These are phyloP conservation scores for Sebastes flavidus DNA, from an alignment of 2,797 vertebrate species.

Conservation along the genomic window DNA sequence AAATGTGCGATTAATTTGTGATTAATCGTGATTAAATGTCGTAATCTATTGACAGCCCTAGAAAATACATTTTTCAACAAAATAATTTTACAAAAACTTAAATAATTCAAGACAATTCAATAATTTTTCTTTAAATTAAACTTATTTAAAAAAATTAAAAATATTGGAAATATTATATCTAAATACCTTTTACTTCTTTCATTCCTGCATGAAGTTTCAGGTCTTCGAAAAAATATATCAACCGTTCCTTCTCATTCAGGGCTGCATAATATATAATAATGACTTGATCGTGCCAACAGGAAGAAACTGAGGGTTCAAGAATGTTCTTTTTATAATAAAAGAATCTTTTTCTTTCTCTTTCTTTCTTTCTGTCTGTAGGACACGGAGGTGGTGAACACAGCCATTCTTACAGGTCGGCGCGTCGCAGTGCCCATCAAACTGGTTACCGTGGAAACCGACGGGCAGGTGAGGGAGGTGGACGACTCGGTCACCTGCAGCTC, in stretches of 20 bases:
- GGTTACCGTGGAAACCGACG: constrained; percentile 82
- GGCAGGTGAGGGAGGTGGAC: constrained; percentile 81
- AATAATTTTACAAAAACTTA: background rate
- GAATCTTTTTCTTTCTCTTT: background rate
- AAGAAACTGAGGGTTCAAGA: background rate
- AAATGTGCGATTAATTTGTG: no score
- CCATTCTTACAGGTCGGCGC: constrained; percentile 80
- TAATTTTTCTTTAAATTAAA: no score
- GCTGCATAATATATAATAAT: background rate
- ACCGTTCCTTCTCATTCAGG: background rate
- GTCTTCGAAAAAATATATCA: background rate
- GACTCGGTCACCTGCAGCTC: constrained; percentile 80
- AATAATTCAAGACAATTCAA: background rate
- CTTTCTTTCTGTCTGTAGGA: constrained; percentile 60
- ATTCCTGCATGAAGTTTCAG: background rate
- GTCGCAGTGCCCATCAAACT: constrained; percentile 80
- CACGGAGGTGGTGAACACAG: constrained; percentile 84
- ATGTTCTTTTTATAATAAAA: background rate
- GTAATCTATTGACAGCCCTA: no score
- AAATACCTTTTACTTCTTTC: background rate
- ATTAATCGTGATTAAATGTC: no score
- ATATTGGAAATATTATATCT: background rate
- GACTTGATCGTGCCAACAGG: background rate
- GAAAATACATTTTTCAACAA: background rate
- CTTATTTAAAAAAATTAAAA: background rate